Base-by-base conservation (phyloP, 2,797 vertebrate genomes). In the Cephalopachus bancanus region DNA sequence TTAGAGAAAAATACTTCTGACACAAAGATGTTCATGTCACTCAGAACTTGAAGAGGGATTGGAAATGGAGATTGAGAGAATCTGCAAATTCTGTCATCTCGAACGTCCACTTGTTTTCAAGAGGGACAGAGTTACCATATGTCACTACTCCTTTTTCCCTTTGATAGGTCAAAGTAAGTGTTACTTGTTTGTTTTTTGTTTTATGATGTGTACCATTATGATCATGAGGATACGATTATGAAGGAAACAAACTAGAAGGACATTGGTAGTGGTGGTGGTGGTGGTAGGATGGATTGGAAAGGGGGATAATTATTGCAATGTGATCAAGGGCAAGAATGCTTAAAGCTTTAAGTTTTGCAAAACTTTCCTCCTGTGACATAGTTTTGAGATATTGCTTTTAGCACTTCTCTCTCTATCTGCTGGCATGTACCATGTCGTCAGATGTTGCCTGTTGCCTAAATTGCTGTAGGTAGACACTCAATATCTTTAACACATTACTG, bases 301-400 rank as follows among this genome's bases (percentile, higher is more conserved):
- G 5, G 28, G 78, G 33, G 14, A 22, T 51, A 16, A 14, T 81
- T 65, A 76, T 71, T 44, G 14, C 53, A 37, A 37, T 24, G 33
- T 62, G 49, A 5, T 28, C 28, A 62, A 96, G 4, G 17, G 10
- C 17, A 85, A 37, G 74, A 33, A 1, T 2, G 10, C 49, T 8
- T 67, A 33, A n/a, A 12, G n/a, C 19, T 81, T 24, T 60, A 96
- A 28, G 9, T 16, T 78, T 78, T 83, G 26, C 7, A 20, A 28
- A 86, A 24, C 11, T 69, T 80, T 60, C 10, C 33, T 87, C 64
- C 22, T 33, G 19, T 17, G n/a, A 92, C n/a, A 7, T 30, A 10
- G 22, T 30, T 90, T 84, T 67, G 51, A 90, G 80, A 69, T 53
- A 11, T 2, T 49, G 16, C 26, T 49, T 83, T 89, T 65, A 94